These are phyloP conservation scores for Drosophila virilis DNA, from an alignment of 1,140 invertebrate genomes.

Conservation along the genomic window DNA sequence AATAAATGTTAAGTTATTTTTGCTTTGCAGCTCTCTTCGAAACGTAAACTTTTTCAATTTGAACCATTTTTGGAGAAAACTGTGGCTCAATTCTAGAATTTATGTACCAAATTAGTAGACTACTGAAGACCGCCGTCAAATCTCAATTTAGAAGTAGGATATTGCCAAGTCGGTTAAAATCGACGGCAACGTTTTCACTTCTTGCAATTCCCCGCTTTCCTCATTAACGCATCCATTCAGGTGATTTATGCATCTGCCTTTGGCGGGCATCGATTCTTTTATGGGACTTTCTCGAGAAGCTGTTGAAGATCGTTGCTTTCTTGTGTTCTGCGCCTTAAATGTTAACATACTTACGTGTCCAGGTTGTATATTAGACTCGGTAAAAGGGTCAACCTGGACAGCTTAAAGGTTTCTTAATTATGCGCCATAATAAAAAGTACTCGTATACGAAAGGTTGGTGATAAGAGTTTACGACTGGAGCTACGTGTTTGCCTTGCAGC, in stretches of 20 bases:
- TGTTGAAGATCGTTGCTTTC: not conserved
- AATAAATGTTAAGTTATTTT: too few relatives aligned
- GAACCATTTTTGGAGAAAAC: too few relatives aligned
- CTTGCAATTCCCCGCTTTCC: not conserved
- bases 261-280: not conserved
- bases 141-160: not conserved
- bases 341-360: too few relatives aligned
- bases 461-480: conserved; percentile 12
- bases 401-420: conserved; percentile 13
- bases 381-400: conserved; percentile 29
- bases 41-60: too few relatives aligned
- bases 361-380: not conserved
- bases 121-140: too few relatives aligned
- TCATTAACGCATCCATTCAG: not conserved
- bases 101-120: too few relatives aligned
- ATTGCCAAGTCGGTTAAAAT: not conserved
- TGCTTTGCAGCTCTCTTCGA: too few relatives aligned
- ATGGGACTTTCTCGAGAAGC: conserved; percentile 32
- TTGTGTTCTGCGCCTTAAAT: too few relatives aligned
- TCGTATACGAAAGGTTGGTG: not conserved
- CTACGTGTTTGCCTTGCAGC: not conserved
- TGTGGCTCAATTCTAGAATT: too few relatives aligned
- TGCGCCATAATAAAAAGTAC: not conserved
- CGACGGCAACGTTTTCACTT: not conserved
- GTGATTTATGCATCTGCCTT: conserved; percentile 6